phyloP scores from a whole-genome alignment of 2,888 invertebrate species.

The Escarpia spicata region DNA sequence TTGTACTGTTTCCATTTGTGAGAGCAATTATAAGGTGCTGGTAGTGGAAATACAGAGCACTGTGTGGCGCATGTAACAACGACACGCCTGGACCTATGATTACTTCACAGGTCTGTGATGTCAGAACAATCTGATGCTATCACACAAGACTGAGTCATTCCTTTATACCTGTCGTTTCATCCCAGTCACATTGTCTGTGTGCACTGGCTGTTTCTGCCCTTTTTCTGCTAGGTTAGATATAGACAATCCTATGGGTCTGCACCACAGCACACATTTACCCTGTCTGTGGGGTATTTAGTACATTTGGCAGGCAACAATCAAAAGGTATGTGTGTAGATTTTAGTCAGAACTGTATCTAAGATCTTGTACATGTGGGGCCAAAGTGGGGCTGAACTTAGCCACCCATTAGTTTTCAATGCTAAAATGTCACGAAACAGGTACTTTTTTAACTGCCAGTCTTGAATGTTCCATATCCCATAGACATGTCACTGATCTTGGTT shows the following conservation, averaged over 20 bases:
- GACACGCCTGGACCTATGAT: not conserved
- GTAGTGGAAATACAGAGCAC: not conserved
- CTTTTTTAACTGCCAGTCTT: too few species aligned
- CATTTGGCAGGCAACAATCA: not conserved
- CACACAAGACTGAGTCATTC: constrained; percentile 6
- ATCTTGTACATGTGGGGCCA: too few species aligned
- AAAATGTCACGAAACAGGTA: too few species aligned
- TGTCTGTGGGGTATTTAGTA: not conserved
- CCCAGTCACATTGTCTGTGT: not conserved
- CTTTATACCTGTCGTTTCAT: not conserved
- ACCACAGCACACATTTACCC: not conserved
- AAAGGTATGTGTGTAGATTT: too few species aligned
- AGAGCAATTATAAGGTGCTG: not conserved
- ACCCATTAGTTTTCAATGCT: too few species aligned
- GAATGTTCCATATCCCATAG: too few species aligned
- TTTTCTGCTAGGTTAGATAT: not conserved
- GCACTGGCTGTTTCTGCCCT: not conserved
- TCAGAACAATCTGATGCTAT: not conserved
- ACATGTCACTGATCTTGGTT: too few species aligned
- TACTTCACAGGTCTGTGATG: not conserved
- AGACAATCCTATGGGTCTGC: not conserved
- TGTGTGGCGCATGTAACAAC: not conserved
- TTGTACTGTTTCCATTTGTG: not conserved
- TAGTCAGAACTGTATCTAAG: too few species aligned
- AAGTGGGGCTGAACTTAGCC: too few species aligned